Percentiles rank a stretch among this genome's conserved stretches.
Evolutionary conservation across 2,113 vertebrate genomes (phyloP).

Genomic region (Scolopax mira): DNA sequence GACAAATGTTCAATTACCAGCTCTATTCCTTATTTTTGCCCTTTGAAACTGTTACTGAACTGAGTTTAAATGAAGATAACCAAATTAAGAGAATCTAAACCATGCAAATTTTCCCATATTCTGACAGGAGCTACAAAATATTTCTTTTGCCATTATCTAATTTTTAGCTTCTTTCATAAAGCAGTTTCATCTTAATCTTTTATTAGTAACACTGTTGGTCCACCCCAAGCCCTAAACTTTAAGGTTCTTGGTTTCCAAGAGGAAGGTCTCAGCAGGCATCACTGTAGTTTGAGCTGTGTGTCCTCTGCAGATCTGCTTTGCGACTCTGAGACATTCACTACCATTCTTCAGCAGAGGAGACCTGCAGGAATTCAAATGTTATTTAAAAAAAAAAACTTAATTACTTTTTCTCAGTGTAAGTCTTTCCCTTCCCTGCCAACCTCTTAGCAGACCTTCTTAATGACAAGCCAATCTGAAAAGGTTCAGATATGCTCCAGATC

Average conservation of each 20-base stretch:
- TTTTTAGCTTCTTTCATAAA: neutral
- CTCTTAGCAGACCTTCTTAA: neutral
- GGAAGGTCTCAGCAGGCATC: neutral
- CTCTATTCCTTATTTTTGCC: neutral
- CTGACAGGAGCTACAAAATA: neutral
- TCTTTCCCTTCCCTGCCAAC: neutral
- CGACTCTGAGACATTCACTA: neutral
- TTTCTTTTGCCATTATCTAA: neutral
- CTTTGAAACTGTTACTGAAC: neutral
- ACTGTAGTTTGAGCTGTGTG: neutral
- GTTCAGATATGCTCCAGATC: neutral
- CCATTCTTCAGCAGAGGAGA: neutral
- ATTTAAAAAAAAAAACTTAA: too few species aligned
- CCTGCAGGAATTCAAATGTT: neutral
- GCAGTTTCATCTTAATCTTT: neutral
- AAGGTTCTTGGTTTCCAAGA: neutral
- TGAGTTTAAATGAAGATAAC: neutral
- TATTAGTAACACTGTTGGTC: neutral
- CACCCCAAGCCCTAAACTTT: neutral
- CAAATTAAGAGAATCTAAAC: neutral
- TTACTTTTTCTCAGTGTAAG: neutral
- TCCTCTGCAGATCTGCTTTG: neutral
- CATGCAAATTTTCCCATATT: neutral
- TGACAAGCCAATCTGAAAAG: neutral
- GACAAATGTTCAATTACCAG: neutral